phyloP scores from a whole-genome alignment of 2,113 vertebrate species.

The Tupaia tana region DNA sequence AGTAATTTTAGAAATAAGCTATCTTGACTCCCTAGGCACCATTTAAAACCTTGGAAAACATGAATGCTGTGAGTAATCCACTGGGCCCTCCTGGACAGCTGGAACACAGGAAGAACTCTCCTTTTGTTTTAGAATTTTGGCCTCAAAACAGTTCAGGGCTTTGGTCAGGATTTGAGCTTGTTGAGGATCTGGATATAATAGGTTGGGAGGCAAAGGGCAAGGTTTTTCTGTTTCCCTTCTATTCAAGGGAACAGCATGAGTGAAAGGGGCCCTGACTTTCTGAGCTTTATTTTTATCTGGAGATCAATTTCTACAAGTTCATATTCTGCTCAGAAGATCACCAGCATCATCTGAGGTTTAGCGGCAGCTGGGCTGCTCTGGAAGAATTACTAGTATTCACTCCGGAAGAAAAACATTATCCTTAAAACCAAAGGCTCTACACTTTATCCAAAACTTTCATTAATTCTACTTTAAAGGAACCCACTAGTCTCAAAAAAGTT shows the following conservation, averaged over 20 bases:
- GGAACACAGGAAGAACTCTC: background rate
- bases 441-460: conserved; percentile 40
- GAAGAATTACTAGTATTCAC: conserved; percentile 21
- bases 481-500: background rate
- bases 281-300: conserved; percentile 45
- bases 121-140: background rate
- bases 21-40: background rate
- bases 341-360: background rate
- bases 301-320: conserved; percentile 50
- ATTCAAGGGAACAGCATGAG: conserved; percentile 6
- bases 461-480: conserved; percentile 25
- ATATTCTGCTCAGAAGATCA: conserved; percentile 22
- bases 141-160: background rate
- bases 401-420: background rate
- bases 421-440: background rate
- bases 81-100: background rate
- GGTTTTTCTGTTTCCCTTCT: conserved; percentile 43
- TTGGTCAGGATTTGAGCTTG: conserved; percentile 49
- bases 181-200: conserved; percentile 5
- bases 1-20: conserved; percentile 13
- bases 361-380: background rate
- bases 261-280: background rate
- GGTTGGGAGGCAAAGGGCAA: conserved; percentile 38
- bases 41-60: background rate
- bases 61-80: background rate